Conservation (phyloP, 2,797 vertebrate genomes). For the Sebastiscus albofasciatus region DNA sequence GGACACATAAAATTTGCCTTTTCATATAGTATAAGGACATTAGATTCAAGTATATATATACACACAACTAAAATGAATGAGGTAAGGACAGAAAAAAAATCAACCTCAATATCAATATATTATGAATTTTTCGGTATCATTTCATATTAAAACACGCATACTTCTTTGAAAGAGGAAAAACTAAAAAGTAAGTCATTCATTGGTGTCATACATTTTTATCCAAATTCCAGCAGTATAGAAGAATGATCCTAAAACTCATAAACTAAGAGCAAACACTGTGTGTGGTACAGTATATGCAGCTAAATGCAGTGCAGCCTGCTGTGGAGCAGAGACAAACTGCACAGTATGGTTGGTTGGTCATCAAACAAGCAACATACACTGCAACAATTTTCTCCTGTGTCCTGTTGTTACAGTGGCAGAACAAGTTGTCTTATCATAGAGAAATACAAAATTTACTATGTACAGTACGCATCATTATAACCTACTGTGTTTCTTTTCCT, state of each 20-base stretch:
- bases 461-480: conserved; percentile 68
- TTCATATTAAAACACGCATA: conserved; percentile 70
- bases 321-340: conserved; percentile 31
- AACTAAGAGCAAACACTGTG: conserved; percentile 51
- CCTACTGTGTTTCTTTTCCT: conserved; percentile 47
- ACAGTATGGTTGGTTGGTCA: conserved; percentile 24
- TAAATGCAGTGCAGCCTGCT: conserved; percentile 46
- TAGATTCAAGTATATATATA: conserved; percentile 77
- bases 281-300: conserved; percentile 40
- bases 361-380: conserved; percentile 40
- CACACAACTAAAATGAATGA: conserved; percentile 66
- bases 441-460: conserved; percentile 80
- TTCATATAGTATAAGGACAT: conserved; percentile 72
- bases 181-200: conserved; percentile 80
- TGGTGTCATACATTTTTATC: conserved; percentile 79
- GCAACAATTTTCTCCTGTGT: conserved; percentile 26
- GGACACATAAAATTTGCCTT: conserved; percentile 64
- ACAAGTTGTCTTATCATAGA: conserved; percentile 59
- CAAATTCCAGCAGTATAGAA: conserved; percentile 72
- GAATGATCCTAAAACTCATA: conserved; percentile 51
- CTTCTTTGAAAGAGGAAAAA: conserved; percentile 63
- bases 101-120: conserved; percentile 64
- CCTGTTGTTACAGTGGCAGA: conserved; percentile 50
- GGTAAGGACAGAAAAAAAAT: conserved; percentile 61
- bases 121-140: conserved; percentile 67